phyloP scores from a whole-genome alignment of 2,113 vertebrate genomes.

The Nannospalax galili region DNA sequence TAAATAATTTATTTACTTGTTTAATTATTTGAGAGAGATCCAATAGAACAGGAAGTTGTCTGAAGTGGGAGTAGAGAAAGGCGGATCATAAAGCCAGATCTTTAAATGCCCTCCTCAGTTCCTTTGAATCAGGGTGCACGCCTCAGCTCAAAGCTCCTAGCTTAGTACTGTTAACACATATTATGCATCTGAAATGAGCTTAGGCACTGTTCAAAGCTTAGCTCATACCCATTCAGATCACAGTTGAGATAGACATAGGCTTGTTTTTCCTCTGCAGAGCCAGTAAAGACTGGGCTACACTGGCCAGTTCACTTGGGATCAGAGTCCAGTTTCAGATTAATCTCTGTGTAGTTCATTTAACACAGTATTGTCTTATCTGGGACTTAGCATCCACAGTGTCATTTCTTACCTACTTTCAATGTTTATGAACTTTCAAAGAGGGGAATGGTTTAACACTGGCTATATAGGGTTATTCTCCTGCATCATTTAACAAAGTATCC shows the following conservation, averaged over 20 bases:
- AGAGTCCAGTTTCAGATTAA: conserved; percentile 78
- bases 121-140: neutral
- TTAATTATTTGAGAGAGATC: conserved; percentile 26
- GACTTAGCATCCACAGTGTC: neutral
- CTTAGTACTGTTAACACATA: neutral
- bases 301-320: conserved; percentile 27
- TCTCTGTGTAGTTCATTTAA: conserved; percentile 59
- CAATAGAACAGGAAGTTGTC: neutral
- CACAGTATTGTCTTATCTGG: conserved; percentile 58
- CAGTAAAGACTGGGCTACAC: conserved; percentile 60
- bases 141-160: neutral
- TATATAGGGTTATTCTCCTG: neutral
- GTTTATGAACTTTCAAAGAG: conserved; percentile 33
- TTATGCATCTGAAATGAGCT: conserved; percentile 37
- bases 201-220: conserved; percentile 41
- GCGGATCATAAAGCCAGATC: neutral
- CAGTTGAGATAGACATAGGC: conserved; percentile 40
- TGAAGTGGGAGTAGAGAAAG: neutral
- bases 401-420: conserved; percentile 52
- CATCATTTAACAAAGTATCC: neutral
- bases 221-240: conserved; percentile 34
- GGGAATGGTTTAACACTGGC: neutral
- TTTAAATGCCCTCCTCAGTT: neutral
- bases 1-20: neutral
- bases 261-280: conserved; percentile 63